Evolutionary conservation across 2,888 invertebrate genomes (phyloP).

Genomic region (Phasia obesa): DNA sequence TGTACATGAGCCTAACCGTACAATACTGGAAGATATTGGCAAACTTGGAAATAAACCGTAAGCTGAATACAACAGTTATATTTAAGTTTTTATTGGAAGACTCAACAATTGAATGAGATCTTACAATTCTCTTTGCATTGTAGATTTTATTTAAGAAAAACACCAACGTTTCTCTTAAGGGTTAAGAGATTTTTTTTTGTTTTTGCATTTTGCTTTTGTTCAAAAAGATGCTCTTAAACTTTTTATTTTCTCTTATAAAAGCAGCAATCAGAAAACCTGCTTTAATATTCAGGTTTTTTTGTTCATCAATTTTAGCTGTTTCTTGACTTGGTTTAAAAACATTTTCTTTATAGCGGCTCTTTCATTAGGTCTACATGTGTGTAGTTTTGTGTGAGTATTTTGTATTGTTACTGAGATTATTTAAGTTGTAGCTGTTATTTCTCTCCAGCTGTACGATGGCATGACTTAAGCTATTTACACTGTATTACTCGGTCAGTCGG

Average conservation of each 20-base stretch:
- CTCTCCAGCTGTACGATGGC: slow-evolving; percentile 35
- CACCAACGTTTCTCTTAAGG: slow-evolving; percentile 72
- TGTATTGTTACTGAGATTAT: slow-evolving; percentile 56
- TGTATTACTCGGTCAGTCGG: slow-evolving; percentile 84
- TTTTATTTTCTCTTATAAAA: slow-evolving; percentile 15
- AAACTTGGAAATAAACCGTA: slow-evolving; percentile 79
- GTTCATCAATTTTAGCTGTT: slow-evolving; percentile 33
- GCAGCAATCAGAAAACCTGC: slow-evolving; percentile 15
- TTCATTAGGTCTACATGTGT: slow-evolving; percentile 49
- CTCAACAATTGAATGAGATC: slow-evolving; percentile 71
- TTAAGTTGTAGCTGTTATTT: slow-evolving; percentile 47
- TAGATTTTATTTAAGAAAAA: slow-evolving; percentile 42
- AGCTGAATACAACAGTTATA: slow-evolving; percentile 70
- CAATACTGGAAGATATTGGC: slow-evolving; percentile 72
- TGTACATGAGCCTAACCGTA: slow-evolving; percentile 21
- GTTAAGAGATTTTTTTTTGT: neutral
- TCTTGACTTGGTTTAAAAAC: slow-evolving; percentile 49
- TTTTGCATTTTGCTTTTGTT: slow-evolving; percentile 14
- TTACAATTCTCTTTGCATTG: neutral
- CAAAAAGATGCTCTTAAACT: neutral
- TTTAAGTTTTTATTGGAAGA: slow-evolving; percentile 74
- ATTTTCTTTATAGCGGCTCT: slow-evolving; percentile 68
- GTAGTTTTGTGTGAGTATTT: slow-evolving; percentile 35
- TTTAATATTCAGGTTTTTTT: slow-evolving; percentile 38
- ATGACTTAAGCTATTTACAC: slow-evolving; percentile 76